Evolutionary conservation across 30 jellyfish, hydroid and myxozoan genomes (phyloP).

Genomic region (Turritopsis dohrnii): DNA sequence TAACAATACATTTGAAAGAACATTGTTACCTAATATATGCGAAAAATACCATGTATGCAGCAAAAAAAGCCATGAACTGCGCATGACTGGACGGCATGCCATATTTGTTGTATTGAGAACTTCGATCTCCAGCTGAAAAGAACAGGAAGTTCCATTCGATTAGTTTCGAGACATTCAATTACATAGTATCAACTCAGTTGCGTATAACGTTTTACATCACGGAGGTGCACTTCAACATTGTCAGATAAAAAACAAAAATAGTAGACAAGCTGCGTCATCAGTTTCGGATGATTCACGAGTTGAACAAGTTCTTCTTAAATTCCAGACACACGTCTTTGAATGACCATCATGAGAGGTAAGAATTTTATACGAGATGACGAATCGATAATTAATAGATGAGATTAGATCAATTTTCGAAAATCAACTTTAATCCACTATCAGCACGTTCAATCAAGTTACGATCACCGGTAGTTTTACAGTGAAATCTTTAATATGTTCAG

Average conservation of each 20-base stretch:
- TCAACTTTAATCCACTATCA: not conserved
- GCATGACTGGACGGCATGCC: constrained; percentile 99
- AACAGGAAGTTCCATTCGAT: no score
- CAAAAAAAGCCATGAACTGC: constrained; percentile 85
- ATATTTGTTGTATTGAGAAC: constrained; percentile 25
- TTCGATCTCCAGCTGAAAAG: constrained; percentile 19
- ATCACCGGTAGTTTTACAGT: not conserved
- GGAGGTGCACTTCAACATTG: not conserved
- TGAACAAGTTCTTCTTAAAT: not conserved
- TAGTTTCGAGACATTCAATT: no score
- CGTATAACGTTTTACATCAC: no score
- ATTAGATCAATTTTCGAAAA: not conserved
- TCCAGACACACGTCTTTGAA: not conserved
- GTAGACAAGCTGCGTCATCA: not conserved
- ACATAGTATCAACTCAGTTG: no score
- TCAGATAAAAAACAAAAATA: not conserved
- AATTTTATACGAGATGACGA: no score
- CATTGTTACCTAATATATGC: constrained; percentile 61
- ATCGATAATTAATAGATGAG: no score
- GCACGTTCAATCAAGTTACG: not conserved
- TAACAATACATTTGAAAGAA: not conserved
- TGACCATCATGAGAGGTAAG: no score
- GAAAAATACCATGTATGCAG: constrained; percentile 65
- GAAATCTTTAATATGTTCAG: not conserved
- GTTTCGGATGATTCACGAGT: not conserved